Percentiles rank a stretch among this genome's conserved stretches.
These are phyloP conservation scores for Myopa testacea DNA, from an alignment of 2,888 invertebrate genomes.

Conservation along the genomic window DNA sequence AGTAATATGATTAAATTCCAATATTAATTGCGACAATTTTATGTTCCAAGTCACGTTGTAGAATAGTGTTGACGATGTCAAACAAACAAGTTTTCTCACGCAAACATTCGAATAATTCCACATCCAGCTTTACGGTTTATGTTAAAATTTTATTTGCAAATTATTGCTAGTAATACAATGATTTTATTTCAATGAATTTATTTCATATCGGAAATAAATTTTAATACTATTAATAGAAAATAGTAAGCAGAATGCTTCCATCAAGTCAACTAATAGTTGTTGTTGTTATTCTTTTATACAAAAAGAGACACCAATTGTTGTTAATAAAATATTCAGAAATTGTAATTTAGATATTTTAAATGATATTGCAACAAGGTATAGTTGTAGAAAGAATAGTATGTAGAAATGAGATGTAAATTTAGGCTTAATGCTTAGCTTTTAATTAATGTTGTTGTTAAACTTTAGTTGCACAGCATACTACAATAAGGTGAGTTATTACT, in stretches of 20 bases:
- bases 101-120: conserved; percentile 45
- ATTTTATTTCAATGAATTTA: conserved; percentile 24
- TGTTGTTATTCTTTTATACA: not conserved
- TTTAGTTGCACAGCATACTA: not conserved
- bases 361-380: conserved; percentile 32
- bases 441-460: not conserved
- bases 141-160: conserved; percentile 16
- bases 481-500: not conserved
- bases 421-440: conserved; percentile 12
- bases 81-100: conserved; percentile 44
- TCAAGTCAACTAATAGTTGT: not conserved
- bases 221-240: not conserved
- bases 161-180: conserved; percentile 22
- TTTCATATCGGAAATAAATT: not conserved
- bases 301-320: not conserved
- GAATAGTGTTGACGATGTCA: conserved; percentile 33
- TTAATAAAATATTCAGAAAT: not conserved
- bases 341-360: conserved; percentile 14
- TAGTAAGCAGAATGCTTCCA: conserved; percentile 13
- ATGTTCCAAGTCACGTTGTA: not conserved
- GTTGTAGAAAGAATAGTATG: no score
- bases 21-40: conserved; percentile 21
- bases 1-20: conserved; percentile 1
- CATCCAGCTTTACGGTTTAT: conserved; percentile 13
- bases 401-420: not conserved